Percentiles rank a stretch among this genome's conserved stretches.
phyloP scores from a whole-genome alignment of 2,113 vertebrate species.

The Pandion haliaetus region DNA sequence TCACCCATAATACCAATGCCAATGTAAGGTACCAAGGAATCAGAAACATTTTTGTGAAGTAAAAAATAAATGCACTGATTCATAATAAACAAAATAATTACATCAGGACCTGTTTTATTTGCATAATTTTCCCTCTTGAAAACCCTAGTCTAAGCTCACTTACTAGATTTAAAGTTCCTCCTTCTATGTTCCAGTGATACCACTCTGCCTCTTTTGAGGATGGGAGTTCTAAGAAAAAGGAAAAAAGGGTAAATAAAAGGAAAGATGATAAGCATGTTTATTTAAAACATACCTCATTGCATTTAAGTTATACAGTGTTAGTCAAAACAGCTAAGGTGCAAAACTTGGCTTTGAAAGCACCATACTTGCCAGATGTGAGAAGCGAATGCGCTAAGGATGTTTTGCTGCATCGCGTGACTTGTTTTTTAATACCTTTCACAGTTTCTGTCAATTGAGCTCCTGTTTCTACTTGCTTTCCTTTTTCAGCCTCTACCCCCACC shows the following conservation, averaged over 20 bases:
- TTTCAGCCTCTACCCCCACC: not conserved
- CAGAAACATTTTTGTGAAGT: not conserved
- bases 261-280: not conserved
- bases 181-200: not conserved
- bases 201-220: not conserved
- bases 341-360: not conserved
- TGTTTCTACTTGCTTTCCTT: not conserved
- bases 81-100: not conserved
- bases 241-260: not conserved
- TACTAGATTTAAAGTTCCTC: not conserved
- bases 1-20: not conserved
- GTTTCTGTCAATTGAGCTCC: not conserved
- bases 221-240: not conserved
- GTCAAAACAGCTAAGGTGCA: not conserved
- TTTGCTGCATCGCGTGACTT: not conserved
- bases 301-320: not conserved
- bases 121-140: not conserved
- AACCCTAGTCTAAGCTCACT: not conserved
- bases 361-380: not conserved
- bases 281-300: not conserved
- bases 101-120: not conserved
- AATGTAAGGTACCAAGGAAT: not conserved
- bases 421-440: not conserved
- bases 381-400: rapidly evolving
- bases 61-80: not conserved